Conservation (phyloP, 2,888 invertebrate species). For the Aphodius sticticus region DNA sequence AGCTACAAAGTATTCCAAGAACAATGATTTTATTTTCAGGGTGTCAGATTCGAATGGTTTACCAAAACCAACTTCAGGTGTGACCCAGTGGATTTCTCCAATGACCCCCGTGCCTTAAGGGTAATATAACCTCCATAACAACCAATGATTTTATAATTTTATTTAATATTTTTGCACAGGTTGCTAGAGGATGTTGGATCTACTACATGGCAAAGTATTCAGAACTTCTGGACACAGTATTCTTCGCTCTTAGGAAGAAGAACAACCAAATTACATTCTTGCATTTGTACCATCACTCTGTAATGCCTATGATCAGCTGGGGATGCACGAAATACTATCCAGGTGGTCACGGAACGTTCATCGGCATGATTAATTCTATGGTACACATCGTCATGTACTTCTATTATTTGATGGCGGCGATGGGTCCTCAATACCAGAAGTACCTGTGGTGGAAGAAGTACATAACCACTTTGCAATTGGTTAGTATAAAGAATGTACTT, state of each 20-base stretch:
- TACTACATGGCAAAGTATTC: constrained; percentile 31
- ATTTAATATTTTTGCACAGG: constrained; percentile 20
- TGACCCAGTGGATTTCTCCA: constrained; percentile 89
- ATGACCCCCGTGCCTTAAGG: constrained; percentile 76
- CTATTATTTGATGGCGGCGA: constrained; percentile 79
- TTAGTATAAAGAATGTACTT: constrained; percentile 56
- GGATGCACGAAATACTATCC: constrained; percentile 66
- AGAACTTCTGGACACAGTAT: constrained; percentile 65
- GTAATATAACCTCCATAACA: constrained; percentile 51
- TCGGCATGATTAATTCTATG: constrained; percentile 76
- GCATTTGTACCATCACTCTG: constrained; percentile 93
- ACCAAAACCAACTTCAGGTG: constrained; percentile 88
- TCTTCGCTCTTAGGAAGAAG: constrained; percentile 93
- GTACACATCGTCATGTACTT: constrained; percentile 86
- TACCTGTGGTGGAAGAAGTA: constrained; percentile 88
- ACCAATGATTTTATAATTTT: background rate
- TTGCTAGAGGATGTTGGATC: constrained; percentile 23
- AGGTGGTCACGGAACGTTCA: constrained; percentile 75
- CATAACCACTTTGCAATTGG: constrained; percentile 82
- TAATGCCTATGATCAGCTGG: constrained; percentile 95
- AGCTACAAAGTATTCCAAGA: too few species aligned
- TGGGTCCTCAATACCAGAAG: constrained; percentile 73
- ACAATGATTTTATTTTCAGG: constrained; percentile 62
- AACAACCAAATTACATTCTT: constrained; percentile 88
- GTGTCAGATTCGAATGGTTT: constrained; percentile 80